Conservation (phyloP, 2,888 invertebrate species). For the Kuschelorhynchus macadamiae region DNA sequence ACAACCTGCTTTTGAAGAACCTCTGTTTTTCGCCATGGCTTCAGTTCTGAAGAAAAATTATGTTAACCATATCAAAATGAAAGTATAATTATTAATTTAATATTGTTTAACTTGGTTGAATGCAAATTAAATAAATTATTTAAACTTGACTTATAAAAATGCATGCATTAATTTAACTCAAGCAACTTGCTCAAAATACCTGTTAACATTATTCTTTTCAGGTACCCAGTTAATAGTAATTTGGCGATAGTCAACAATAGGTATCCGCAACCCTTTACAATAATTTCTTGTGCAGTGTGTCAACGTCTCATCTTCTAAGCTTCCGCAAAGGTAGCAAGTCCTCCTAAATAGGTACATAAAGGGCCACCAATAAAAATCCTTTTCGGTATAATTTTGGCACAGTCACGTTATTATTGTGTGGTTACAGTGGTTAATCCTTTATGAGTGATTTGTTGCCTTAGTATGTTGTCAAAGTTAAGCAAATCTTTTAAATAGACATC, state of each 20-base stretch:
- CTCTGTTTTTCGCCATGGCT: too few relatives aligned
- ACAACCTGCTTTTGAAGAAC: too few relatives aligned
- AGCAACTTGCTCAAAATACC: slow-evolving; percentile 16
- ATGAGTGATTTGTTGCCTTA: slow-evolving; percentile 46
- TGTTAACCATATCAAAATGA: too few relatives aligned
- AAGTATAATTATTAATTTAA: too few relatives aligned
- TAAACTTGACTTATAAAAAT: background rate
- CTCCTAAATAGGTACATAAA: slow-evolving; percentile 24
- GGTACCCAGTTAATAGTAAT: slow-evolving; percentile 23
- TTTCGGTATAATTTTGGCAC: slow-evolving; percentile 46
- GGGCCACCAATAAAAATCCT: slow-evolving; percentile 42
- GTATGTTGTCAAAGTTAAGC: slow-evolving; percentile 45
- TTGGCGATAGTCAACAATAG: slow-evolving; percentile 14
- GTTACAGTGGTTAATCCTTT: slow-evolving; percentile 43
- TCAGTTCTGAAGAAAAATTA: too few relatives aligned
- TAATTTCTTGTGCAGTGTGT: slow-evolving; percentile 26
- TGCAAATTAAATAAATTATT: too few relatives aligned
- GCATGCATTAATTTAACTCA: background rate
- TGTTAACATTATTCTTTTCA: slow-evolving; percentile 6
- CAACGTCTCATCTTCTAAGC: slow-evolving; percentile 24
- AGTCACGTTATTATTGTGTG: slow-evolving; percentile 44
- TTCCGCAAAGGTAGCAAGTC: slow-evolving; percentile 34
- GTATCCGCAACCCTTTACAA: slow-evolving; percentile 32
- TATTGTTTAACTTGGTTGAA: too few relatives aligned
- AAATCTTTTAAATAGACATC: slow-evolving; percentile 35